Conservation (phyloP, 1,140 invertebrate species). For the Neelides sp. region DNA sequence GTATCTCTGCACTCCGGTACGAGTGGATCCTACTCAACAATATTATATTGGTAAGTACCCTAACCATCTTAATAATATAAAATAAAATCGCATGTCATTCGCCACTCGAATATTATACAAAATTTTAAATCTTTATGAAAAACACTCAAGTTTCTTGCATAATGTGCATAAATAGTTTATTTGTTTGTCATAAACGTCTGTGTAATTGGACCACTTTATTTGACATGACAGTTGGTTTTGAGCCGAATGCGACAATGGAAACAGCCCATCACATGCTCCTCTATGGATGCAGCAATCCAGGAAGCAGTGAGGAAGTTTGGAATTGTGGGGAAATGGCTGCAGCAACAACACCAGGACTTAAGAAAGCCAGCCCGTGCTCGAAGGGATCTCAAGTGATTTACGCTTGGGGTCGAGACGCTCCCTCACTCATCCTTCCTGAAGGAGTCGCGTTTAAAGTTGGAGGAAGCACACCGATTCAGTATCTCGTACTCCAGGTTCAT, state of each 20-base stretch:
- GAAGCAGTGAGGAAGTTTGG: conserved; percentile 65
- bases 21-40: conserved; percentile 50
- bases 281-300: conserved; percentile 80
- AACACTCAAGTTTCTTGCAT: too few relatives aligned
- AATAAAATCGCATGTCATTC: too few relatives aligned
- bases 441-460: conserved; percentile 73
- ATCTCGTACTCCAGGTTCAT: conserved; percentile 84
- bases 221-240: conserved; percentile 64
- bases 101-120: too few relatives aligned
- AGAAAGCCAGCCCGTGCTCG: conserved; percentile 52
- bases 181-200: neutral
- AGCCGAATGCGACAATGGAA: conserved; percentile 80
- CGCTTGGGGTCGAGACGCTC: conserved; percentile 93
- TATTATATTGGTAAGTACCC: conserved; percentile 59
- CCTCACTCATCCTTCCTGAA: conserved; percentile 64
- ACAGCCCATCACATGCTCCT: conserved; percentile 92
- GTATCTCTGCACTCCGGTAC: conserved; percentile 71
- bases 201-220: conserved; percentile 4
- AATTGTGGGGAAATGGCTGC: conserved; percentile 84
- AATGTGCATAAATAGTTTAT: too few relatives aligned
- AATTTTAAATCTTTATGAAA: too few relatives aligned
- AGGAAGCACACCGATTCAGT: conserved; percentile 54
- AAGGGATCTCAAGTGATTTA: conserved; percentile 68
- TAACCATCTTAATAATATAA: too few relatives aligned
- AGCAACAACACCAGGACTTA: conserved; percentile 35